Evolutionary conservation across 2,797 vertebrate genomes (phyloP), one percentile per base, ranked within the genome.

Genomic region (Pantherophis vulpinus): DNA sequence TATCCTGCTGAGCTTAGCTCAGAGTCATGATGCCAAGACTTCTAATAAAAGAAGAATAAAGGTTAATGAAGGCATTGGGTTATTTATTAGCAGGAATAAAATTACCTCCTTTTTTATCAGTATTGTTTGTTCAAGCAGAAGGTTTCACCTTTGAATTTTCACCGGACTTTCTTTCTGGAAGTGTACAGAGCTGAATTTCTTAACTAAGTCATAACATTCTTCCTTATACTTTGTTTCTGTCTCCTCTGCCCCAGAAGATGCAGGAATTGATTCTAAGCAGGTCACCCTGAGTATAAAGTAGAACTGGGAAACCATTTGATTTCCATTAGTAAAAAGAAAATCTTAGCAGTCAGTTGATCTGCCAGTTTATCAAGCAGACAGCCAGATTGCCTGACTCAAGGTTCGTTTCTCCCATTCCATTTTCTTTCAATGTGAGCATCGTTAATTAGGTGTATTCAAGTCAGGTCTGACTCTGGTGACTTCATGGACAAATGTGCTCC

Each of bases 61-160:
- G 98, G 98, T 98, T 98, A 98, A 98, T 98, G 97, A 98, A 98
- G 96, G 96, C 97, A 96, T 37, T 47, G 93, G 89, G 59, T 60
- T 94, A 92, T 96, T 96, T 97, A 95, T 97, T 97, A 96, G 97
- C 95, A 93, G 94, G 95, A 96, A 96, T 96, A 95, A 97, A 96
- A 94, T 95, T 94, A 61, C 90, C 86, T 94, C 61, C 4, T 94
- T 96, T 51, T 97, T 96, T 95, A 88, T 96, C 94, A 94, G 79
- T 90, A 94, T 94, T 60, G 70, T 97, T 96, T 96, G 47, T 96
- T 97, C 90, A 95, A 96, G 89, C 92, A 95, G 91, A 93, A 95
- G 94, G 60, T 96, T 96, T 97, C 94, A 79, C 89, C 74, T 97
- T 97, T 97, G 91, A 93, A 94, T 96, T 96, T 96, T 94, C 97